Percentiles rank a stretch among this genome's conserved stretches.
Conservation (phyloP, 2,113 vertebrate genomes). For the Muntiacus muntjak region DNA sequence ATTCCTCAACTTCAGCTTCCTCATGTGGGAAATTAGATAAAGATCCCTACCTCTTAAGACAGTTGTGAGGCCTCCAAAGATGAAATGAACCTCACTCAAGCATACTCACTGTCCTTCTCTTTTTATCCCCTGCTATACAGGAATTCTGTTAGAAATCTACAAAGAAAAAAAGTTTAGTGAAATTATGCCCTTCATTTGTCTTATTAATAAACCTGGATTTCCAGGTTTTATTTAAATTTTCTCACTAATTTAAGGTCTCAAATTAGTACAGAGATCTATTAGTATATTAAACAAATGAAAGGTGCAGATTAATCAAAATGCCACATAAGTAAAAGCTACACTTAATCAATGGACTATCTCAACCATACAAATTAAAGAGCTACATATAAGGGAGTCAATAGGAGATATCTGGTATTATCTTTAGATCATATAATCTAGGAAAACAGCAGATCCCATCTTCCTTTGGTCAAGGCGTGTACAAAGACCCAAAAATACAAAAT, state of each 20-base stretch:
- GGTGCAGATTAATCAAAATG: background rate
- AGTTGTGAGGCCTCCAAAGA: background rate
- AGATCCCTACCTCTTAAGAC: background rate
- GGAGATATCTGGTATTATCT: background rate
- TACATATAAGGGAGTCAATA: background rate
- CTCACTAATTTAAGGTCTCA: background rate
- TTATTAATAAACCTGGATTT: background rate
- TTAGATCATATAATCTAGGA: background rate
- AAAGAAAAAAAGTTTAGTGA: constrained; percentile 4
- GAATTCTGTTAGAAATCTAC: background rate
- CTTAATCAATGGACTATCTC: background rate
- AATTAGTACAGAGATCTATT: background rate
- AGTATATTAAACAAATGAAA: background rate
- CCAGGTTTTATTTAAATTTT: constrained; percentile 12
- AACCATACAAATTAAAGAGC: background rate
- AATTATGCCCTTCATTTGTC: background rate
- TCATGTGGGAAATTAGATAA: background rate
- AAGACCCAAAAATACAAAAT: background rate
- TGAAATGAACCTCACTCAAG: background rate
- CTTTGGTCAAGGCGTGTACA: background rate
- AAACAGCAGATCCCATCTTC: background rate
- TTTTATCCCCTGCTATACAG: background rate
- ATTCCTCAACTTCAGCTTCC: background rate
- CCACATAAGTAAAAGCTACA: background rate
- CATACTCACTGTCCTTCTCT: background rate